Conservation (phyloP, 2,113 vertebrate genomes). For the Etheostoma cragini region DNA sequence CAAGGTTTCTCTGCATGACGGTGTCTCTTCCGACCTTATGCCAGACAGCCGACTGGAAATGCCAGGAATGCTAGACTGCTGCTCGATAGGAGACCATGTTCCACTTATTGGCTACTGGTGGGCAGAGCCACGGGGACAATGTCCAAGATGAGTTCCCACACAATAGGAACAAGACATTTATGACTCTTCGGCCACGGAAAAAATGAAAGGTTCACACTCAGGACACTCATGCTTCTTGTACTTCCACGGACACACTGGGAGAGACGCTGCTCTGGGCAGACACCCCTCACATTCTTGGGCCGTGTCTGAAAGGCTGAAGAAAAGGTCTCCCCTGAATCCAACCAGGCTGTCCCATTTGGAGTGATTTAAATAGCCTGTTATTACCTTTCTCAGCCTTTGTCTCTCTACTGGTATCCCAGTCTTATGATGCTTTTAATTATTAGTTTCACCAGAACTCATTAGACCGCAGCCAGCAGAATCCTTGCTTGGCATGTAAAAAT, state of each 20-base stretch:
- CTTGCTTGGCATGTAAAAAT: conserved; percentile 55
- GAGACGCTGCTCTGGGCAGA: conserved; percentile 58
- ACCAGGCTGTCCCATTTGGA: conserved; percentile 77
- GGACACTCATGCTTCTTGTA: conserved; percentile 58
- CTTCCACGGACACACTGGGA: conserved; percentile 69
- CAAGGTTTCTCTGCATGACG: conserved; percentile 72
- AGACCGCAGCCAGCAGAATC: conserved; percentile 61
- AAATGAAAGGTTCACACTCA: conserved; percentile 74
- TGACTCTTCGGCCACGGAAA: conserved; percentile 76
- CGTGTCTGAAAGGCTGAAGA: conserved; percentile 65
- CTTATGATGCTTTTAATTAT: conserved; percentile 72
- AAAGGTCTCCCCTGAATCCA: conserved; percentile 72
- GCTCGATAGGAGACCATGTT: conserved; percentile 87
- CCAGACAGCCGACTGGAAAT: conserved; percentile 85
- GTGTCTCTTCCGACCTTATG: conserved; percentile 71
- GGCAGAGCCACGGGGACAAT: conserved; percentile 79
- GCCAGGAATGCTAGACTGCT: conserved; percentile 87
- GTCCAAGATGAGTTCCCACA: conserved; percentile 85
- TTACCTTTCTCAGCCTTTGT: conserved; percentile 79
- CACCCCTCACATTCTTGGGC: conserved; percentile 70
- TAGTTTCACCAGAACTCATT: conserved; percentile 53
- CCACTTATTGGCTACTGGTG: conserved; percentile 86
- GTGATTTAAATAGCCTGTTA: conserved; percentile 85
- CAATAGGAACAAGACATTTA: conserved; percentile 88
- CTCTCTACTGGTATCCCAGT: conserved; percentile 54